phyloP scores from a whole-genome alignment of 2,113 vertebrate species.

The Montifringilla adamsi region DNA sequence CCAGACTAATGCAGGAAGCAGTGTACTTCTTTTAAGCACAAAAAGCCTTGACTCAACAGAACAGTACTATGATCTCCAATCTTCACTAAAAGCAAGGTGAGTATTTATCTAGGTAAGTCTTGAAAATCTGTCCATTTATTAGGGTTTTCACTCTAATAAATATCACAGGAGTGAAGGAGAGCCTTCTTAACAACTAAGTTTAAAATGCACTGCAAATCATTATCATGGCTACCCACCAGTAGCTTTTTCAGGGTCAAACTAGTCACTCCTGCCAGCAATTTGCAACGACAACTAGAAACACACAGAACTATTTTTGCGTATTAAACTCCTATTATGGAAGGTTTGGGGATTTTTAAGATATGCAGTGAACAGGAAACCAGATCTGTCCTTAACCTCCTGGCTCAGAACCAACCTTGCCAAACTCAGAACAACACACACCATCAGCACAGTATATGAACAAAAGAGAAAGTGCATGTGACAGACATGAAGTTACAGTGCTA shows the following conservation, averaged over 20 bases:
- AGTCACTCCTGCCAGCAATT: neutral
- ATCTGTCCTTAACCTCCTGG: neutral
- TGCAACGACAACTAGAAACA: neutral
- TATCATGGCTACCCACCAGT: neutral
- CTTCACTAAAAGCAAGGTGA: neutral
- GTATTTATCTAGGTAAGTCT: neutral
- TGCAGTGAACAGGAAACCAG: neutral
- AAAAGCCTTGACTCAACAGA: neutral
- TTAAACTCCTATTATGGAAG: neutral
- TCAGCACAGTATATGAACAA: neutral
- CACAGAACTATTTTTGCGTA: neutral
- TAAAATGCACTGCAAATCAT: neutral
- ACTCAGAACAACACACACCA: neutral
- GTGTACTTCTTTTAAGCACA: neutral
- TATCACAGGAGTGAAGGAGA: neutral
- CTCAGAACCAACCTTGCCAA: neutral
- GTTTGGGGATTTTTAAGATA: neutral
- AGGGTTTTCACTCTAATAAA: neutral
- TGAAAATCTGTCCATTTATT: neutral
- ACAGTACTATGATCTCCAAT: neutral
- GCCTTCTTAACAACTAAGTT: neutral
- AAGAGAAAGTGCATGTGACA: neutral
- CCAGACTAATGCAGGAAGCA: neutral
- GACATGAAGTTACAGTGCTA: neutral
- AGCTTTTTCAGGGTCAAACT: neutral